Base-by-base conservation (phyloP, 2,888 invertebrate genomes). In the Platerodrilus igneus region DNA sequence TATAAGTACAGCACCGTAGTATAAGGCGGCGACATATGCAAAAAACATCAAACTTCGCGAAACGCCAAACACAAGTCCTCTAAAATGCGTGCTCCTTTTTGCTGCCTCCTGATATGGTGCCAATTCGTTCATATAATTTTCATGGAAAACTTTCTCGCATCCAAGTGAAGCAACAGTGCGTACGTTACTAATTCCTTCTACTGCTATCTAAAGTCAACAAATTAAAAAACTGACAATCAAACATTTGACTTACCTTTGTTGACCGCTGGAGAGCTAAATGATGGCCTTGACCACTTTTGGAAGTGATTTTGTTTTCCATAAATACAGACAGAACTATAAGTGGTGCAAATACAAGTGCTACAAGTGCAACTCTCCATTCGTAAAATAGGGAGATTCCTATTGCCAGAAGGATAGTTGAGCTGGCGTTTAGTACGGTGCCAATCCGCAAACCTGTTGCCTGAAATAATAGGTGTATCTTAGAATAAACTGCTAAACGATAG, bases 401-500 rank as follows among this genome's bases (percentile, higher is more conserved):
- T 3, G 81, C 78, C 9, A 87, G 67, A 0, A 72, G 57, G 10
- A 87, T 70, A 0, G 86, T 85, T 2, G 85, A 77, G 3, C 82
- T 48, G 0, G 86, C 81, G 64, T 86, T 85, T 1, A 87, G 65
- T 19, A 88, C 78, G 11, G 83, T 82, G 4, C 87, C 87, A 36
- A 88, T 77, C 43, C 87, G 75, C 68, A 84, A 84, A 10, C 87
- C 88, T 3, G 86, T 86, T 3, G 86, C 86, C 85, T 86, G 57
- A 18, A 64, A 57, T 7, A 11, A 18, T 2, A 15, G 29, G n/a
- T 5, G 31, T 22, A 14, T 21, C 34, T 25, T 18, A 31, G 30
- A 19, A 9, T 18, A 6, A 3, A 4, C 10, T n/a, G n/a, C n/a
- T n/a, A n/a, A n/a, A n/a, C n/a, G n/a, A n/a, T n/a, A n/a, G n/a